phyloP scores from a whole-genome alignment of 1,140 invertebrate genomes.

The Meloidogyne exigua region DNA sequence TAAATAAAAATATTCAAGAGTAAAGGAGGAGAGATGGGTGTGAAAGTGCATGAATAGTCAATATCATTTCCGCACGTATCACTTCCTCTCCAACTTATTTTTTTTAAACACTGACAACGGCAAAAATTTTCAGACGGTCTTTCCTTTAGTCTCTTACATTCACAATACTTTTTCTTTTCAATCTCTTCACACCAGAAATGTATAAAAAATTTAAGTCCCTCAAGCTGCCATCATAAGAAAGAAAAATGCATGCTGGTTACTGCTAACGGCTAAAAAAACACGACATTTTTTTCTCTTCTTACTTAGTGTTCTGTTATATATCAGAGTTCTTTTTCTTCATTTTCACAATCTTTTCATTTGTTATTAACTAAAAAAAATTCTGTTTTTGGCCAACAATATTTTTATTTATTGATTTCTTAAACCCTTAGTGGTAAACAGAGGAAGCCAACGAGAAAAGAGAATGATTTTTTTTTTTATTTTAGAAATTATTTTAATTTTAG shows the following conservation, averaged over 20 bases:
- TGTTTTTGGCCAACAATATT: constrained; percentile 4
- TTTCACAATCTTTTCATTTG: constrained; percentile 1
- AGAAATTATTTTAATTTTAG: background rate
- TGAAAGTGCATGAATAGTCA: too few relatives aligned
- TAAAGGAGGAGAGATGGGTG: too few relatives aligned
- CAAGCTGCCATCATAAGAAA: constrained; percentile 4
- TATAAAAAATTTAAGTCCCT: background rate
- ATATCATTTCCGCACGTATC: background rate
- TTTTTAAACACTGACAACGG: background rate
- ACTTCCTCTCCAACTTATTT: background rate
- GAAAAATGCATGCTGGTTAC: background rate
- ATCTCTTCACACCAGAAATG: constrained; percentile 1
- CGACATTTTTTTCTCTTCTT: background rate
- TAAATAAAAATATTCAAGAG: too few relatives aligned
- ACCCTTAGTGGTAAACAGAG: background rate
- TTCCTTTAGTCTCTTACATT: background rate
- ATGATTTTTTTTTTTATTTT: background rate
- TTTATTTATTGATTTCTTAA: constrained; percentile 3
- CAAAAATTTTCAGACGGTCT: background rate
- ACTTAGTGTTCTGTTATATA: background rate
- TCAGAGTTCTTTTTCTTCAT: background rate
- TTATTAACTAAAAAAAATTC: background rate
- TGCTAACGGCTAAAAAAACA: background rate
- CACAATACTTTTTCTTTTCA: constrained; percentile 7
- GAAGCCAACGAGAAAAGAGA: background rate